phyloP scores from a whole-genome alignment of 1,140 invertebrate genomes.

The Bombus terrestris region DNA sequence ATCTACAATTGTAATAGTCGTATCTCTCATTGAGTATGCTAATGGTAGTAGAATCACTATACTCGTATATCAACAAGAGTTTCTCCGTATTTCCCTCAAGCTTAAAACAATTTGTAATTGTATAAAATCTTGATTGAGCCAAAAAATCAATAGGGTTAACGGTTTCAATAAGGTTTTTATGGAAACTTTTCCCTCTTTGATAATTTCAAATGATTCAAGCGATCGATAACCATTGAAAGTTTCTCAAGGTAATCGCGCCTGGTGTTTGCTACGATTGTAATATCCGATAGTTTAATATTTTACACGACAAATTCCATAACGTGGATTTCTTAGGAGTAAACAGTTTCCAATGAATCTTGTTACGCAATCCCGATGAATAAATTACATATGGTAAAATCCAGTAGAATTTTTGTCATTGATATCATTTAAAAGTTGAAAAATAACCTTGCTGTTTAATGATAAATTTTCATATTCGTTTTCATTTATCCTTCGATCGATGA shows the following conservation, averaged over 20 bases:
- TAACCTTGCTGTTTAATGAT: neutral
- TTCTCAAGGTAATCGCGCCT: neutral
- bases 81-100: no score
- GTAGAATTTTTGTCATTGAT: neutral
- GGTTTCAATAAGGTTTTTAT: no score
- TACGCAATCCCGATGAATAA: slow-evolving; percentile 5
- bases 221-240: neutral
- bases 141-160: no score
- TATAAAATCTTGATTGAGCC: no score
- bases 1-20: no score
- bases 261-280: neutral
- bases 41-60: no score
- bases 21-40: no score
- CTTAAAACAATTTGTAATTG: no score
- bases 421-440: neutral
- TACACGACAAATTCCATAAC: neutral
- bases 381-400: slow-evolving; percentile 22
- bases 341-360: neutral
- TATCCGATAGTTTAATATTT: neutral
- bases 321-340: neutral
- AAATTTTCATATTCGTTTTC: neutral
- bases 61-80: no score
- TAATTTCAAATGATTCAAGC: neutral
- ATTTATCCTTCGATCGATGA: neutral
- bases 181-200: no score